phyloP scores from a whole-genome alignment of 2,797 vertebrate species.

The Alcedo quadribrachys region DNA sequence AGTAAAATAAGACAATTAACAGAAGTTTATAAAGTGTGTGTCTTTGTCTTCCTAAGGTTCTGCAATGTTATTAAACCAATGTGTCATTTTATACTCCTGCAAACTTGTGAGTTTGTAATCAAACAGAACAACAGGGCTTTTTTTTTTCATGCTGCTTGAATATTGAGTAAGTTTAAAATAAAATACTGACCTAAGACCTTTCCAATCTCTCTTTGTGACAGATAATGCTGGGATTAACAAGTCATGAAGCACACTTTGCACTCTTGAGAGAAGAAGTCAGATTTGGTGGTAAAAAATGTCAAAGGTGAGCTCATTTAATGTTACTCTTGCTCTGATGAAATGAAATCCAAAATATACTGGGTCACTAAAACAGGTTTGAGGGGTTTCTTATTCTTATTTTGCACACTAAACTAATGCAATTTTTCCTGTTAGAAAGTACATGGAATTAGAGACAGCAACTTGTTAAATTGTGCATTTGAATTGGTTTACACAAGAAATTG shows the following conservation, averaged over 20 bases:
- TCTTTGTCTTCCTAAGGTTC: background rate
- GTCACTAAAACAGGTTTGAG: background rate
- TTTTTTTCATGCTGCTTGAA: background rate
- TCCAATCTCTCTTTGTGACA: constrained; percentile 71
- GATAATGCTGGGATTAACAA: constrained; percentile 99
- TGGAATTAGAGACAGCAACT: background rate
- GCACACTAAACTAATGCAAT: background rate
- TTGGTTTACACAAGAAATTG: background rate
- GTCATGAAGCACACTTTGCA: constrained; percentile 96
- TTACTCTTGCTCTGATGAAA: background rate
- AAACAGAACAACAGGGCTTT: background rate
- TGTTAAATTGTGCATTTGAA: background rate
- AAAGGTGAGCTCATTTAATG: constrained; percentile 83
- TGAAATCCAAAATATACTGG: background rate
- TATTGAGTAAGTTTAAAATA: background rate
- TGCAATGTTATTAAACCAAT: background rate
- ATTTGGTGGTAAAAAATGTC: constrained; percentile 96
- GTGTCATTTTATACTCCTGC: background rate
- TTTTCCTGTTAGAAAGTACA: background rate
- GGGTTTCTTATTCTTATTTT: background rate
- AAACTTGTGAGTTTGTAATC: background rate
- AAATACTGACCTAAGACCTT: background rate
- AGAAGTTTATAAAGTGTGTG: background rate
- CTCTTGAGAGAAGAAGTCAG: constrained; percentile 98
- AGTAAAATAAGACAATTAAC: background rate